These are phyloP conservation scores for Neostethus bicornis DNA, from an alignment of 2,797 vertebrate genomes.

Conservation along the genomic window DNA sequence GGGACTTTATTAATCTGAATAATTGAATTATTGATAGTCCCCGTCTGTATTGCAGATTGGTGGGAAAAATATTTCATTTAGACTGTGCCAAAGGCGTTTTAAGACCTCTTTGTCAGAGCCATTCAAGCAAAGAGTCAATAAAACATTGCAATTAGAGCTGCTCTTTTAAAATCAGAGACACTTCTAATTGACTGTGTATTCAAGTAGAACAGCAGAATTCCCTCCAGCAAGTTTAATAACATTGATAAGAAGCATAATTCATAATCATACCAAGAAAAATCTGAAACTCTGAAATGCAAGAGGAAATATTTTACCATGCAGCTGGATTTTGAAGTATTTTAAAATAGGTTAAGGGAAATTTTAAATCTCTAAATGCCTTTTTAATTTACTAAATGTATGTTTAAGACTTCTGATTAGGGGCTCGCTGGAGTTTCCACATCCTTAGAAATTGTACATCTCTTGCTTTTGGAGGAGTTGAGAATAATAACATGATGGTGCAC, in stretches of 20 bases:
- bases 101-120: slow-evolving; percentile 68
- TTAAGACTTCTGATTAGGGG: slow-evolving; percentile 52
- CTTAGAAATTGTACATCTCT: slow-evolving; percentile 57
- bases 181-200: slow-evolving; percentile 72
- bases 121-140: slow-evolving; percentile 72
- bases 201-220: slow-evolving; percentile 60
- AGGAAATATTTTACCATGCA: slow-evolving; percentile 20
- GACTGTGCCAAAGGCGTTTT: slow-evolving; percentile 59
- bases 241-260: slow-evolving; percentile 41
- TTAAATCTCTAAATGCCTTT: slow-evolving; percentile 30
- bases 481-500: slow-evolving; percentile 70
- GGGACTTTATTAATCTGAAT: slow-evolving; percentile 21
- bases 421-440: slow-evolving; percentile 59
- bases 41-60: slow-evolving; percentile 44
- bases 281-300: slow-evolving; percentile 36
- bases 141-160: slow-evolving; percentile 53
- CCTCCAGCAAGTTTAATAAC: slow-evolving; percentile 53
- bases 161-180: slow-evolving; percentile 58
- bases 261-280: slow-evolving; percentile 41
- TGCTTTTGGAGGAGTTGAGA: slow-evolving; percentile 54
- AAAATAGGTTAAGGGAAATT: slow-evolving; percentile 18
- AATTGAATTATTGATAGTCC: slow-evolving; percentile 28
- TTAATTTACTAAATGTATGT: slow-evolving; percentile 54
- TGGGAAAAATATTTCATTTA: slow-evolving; percentile 56
- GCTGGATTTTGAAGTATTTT: slow-evolving; percentile 18